phyloP scores from a whole-genome alignment of 1,140 invertebrate genomes.

The Nephotettix cincticeps region DNA sequence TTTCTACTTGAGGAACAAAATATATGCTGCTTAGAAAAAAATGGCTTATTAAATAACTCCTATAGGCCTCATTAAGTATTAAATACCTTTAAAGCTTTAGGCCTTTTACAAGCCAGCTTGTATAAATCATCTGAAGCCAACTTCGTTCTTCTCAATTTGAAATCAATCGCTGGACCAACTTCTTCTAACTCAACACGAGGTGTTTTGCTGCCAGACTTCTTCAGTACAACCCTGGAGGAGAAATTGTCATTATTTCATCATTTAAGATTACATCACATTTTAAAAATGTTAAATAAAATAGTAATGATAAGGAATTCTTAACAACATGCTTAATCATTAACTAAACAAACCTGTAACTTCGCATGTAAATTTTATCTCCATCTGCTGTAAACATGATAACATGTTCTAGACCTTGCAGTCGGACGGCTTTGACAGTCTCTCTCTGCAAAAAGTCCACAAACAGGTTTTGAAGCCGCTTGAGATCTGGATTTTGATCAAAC shows the following conservation, averaged over 20 bases:
- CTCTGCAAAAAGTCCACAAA: slow-evolving; percentile 93
- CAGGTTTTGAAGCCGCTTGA: slow-evolving; percentile 82
- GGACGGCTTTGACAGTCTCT: slow-evolving; percentile 71
- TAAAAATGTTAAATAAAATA: too few species aligned
- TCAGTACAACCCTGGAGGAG: slow-evolving; percentile 72
- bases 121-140: slow-evolving; percentile 89
- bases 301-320: too few species aligned
- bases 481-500: slow-evolving; percentile 81
- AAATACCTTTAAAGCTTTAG: slow-evolving; percentile 73
- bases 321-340: too few species aligned
- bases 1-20: too few species aligned
- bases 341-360: slow-evolving; percentile 77
- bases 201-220: slow-evolving; percentile 86
- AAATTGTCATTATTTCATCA: not conserved
- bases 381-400: slow-evolving; percentile 84
- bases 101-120: slow-evolving; percentile 82
- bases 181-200: slow-evolving; percentile 91
- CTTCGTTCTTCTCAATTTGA: slow-evolving; percentile 80
- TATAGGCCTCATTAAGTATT: too few species aligned
- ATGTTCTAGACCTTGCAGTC: slow-evolving; percentile 91
- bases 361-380: slow-evolving; percentile 75
- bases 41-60: too few species aligned
- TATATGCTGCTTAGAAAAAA: too few species aligned
- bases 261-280: too few species aligned
- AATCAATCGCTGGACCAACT: slow-evolving; percentile 92